Evolutionary conservation across 2,888 invertebrate genomes (phyloP), one percentile per base, ranked within the genome.

Genomic region (Operophtera brumata): DNA sequence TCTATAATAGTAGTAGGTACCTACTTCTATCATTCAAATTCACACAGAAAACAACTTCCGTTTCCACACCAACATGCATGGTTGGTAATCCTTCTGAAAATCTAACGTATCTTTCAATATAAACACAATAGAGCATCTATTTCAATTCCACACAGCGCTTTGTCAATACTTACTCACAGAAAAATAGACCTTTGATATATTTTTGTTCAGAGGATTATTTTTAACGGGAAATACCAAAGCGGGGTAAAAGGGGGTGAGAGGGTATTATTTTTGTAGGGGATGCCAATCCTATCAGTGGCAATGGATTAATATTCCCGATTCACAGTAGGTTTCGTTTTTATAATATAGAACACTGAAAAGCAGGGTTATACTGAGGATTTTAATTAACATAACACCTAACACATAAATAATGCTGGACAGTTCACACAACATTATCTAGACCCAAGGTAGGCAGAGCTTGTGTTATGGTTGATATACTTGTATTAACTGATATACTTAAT

Each of bases 271-370:
- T 37, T 13, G 11, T 20, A 11, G 7, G n/a, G 26, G 47, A 47
- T 30, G 10, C 14, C 45, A 46, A 57, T 49, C 39, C 45, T 42
- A 51, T 54, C 50, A 54, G n/a, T n/a, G n/a, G 37, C 37, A 20
- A 20, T 20, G 43, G 48, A 57, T 52, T 47, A 48, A 52, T 46
- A 43, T 36, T 43, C 39, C 20, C n/a, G 45, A 32, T 51, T 50
- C 36, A 20, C 32, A 47, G 20, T 20, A 20, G 37, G 44, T 37
- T 44, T 39, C 36, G 44, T 39, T 48, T 48, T 50, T 45, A 26
- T 45, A 44, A 52, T 47, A 56, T 47, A 56, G 44, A 53, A 54
- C 34, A 28, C 42, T 30, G 7, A 30, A 30, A 20, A 48, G n/a
- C 34, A 50, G 37, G 0, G 37, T n/a, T n/a, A n/a, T n/a, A n/a